Evolutionary conservation across 1,140 invertebrate species (phyloP), one percentile per base, ranked within the genome.

Genomic region (Odontomachus brunneus): DNA sequence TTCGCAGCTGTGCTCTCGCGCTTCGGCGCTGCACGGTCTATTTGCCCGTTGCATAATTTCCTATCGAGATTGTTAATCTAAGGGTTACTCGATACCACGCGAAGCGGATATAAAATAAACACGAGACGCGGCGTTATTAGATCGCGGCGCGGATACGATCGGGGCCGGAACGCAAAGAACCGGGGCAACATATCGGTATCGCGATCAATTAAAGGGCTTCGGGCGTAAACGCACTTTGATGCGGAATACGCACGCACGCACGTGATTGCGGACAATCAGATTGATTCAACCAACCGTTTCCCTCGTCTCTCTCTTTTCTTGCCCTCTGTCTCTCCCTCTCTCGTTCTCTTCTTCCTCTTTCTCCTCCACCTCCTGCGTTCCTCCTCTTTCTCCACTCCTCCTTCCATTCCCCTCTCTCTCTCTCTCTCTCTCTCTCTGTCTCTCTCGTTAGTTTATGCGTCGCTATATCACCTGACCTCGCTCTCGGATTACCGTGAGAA

Each of bases 401-500:
- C 22, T 11, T 67, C 29, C 49, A 5, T 15, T 22, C 14, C 0
- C 29, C 38, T 44, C 29, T 26, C 48, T 55, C 49, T 72, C 49
- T 82, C 15, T 49, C 38, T 82, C 44, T 60, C 5, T 66, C 51
- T 84, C 55, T 33, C 7, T 14, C 38, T 76, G 19, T 17, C 44
- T 65, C 1, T 3, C 19, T 65, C 48, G 24, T 22, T 22, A 17
- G 17, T 72, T 19, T 73, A 78, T 55, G 76, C 66, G 24, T 24
- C 55, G 67, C 69, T 60, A 82, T 63, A 74, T 73, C 44, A 74
- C 55, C 59, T 74, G 78, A 82, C 48, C 55, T 82, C 78, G 51
- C 57, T 59, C 49, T 69, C 65, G 33, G 66, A 71, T 53, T 59
- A 38, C 89, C 76, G 73, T 83, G 82, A 85, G 89, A 91, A 91